Evolutionary conservation across 1,140 invertebrate genomes (phyloP).

Genomic region (Bombus superbus): DNA sequence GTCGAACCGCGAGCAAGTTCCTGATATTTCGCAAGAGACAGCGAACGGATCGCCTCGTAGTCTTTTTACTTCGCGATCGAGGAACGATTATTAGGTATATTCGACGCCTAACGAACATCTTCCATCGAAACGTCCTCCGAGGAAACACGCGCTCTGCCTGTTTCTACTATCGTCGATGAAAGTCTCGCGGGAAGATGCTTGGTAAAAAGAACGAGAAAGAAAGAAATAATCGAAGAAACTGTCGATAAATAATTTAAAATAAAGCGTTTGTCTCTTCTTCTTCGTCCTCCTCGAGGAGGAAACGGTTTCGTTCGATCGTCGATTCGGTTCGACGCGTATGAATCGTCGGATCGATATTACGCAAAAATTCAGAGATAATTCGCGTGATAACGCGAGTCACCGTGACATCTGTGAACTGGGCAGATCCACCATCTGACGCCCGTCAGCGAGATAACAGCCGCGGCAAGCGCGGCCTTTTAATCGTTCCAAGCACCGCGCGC

Average conservation of each 20-base stretch:
- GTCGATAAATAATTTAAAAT: neutral
- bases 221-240: neutral
- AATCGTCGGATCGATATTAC: constrained; percentile 21
- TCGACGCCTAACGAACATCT: neutral
- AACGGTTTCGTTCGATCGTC: neutral
- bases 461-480: neutral
- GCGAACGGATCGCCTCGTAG: too few species aligned
- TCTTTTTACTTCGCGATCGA: neutral
- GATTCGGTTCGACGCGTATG: neutral
- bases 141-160: too few species aligned
- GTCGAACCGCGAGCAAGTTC: too few species aligned
- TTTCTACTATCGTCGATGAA: neutral
- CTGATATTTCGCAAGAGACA: neutral
- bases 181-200: neutral
- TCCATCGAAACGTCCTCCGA: neutral
- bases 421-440: neutral
- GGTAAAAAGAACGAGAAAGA: neutral
- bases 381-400: constrained; percentile 24
- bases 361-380: constrained; percentile 30
- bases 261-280: neutral
- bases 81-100: neutral
- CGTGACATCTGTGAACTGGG: neutral
- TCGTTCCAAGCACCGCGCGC: neutral
- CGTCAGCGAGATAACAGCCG: constrained; percentile 3
- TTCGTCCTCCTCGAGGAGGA: neutral